Evolutionary conservation across 2,888 invertebrate genomes (phyloP).

Genomic region (Papilio elwesi): DNA sequence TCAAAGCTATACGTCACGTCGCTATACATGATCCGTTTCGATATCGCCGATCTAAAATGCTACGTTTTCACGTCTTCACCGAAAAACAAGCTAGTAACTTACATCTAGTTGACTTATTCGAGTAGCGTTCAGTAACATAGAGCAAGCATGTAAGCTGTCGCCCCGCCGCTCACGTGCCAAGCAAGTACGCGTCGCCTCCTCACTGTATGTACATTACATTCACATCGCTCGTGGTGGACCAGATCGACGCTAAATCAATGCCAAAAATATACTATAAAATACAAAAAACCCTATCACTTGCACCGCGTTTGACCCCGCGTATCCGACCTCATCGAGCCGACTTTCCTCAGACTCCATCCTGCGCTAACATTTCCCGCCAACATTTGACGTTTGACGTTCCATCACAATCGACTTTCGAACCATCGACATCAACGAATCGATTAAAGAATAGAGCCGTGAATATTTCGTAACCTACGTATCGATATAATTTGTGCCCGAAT

Average conservation of each 20-base stretch:
- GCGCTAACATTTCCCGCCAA: background rate
- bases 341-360: background rate
- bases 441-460: constrained; percentile 17
- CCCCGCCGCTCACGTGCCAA: constrained; percentile 62
- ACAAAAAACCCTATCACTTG: constrained; percentile 59
- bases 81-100: constrained; percentile 79
- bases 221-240: constrained; percentile 64
- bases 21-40: constrained; percentile 80
- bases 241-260: constrained; percentile 69
- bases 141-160: constrained; percentile 73
- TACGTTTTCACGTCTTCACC: constrained; percentile 78
- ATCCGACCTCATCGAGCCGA: constrained; percentile 40
- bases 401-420: no score
- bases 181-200: constrained; percentile 67
- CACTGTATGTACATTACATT: constrained; percentile 77
- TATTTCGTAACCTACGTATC: constrained; percentile 44
- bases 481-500: constrained; percentile 56
- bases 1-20: constrained; percentile 77
- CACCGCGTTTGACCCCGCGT: constrained; percentile 53
- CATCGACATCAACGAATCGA: background rate
- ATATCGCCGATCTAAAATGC: constrained; percentile 78
- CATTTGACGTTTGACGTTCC: background rate
- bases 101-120: constrained; percentile 72
- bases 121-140: constrained; percentile 69
- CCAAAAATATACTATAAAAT: constrained; percentile 74